Evolutionary conservation across 2,113 vertebrate species (phyloP).

Genomic region (Gadus macrocephalus): DNA sequence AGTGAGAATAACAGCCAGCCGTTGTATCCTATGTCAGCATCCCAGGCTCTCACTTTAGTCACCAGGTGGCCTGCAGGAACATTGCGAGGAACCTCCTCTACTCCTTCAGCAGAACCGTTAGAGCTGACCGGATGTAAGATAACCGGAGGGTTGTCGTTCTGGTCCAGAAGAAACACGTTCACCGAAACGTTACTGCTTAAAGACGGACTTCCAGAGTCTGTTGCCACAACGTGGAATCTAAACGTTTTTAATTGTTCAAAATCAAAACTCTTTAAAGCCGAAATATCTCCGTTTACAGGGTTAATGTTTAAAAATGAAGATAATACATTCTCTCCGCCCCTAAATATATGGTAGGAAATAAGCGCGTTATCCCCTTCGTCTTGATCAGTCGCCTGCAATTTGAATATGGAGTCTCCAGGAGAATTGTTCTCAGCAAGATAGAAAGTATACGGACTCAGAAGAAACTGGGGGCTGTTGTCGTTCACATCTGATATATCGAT

Average conservation of each 20-base stretch:
- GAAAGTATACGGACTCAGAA: slow-evolving; percentile 8
- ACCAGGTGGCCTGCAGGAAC: slow-evolving; percentile 52
- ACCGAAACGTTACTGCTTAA: slow-evolving; percentile 36
- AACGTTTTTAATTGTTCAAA: slow-evolving; percentile 42
- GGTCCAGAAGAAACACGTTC: slow-evolving; percentile 34
- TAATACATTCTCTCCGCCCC: background rate
- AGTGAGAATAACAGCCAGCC: slow-evolving; percentile 53
- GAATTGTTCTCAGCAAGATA: slow-evolving; percentile 31
- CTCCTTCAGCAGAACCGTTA: slow-evolving; percentile 28
- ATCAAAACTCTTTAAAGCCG: slow-evolving; percentile 44
- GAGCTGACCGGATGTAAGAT: slow-evolving; percentile 20
- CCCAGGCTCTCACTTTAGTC: slow-evolving; percentile 50
- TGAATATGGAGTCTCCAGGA: slow-evolving; percentile 19
- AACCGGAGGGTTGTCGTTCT: slow-evolving; percentile 30
- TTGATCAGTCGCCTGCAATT: slow-evolving; percentile 2
- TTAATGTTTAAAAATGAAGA: slow-evolving; percentile 39
- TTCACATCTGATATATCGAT: slow-evolving; percentile 38
- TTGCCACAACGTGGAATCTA: slow-evolving; percentile 29
- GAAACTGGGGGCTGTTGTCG: slow-evolving; percentile 40
- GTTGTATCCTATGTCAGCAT: slow-evolving; percentile 59
- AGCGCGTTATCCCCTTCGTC: background rate
- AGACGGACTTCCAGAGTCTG: slow-evolving; percentile 31
- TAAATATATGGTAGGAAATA: slow-evolving; percentile 57
- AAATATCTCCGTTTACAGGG: slow-evolving; percentile 44
- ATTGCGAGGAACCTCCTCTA: slow-evolving; percentile 32